Percentiles rank a stretch among this genome's conserved stretches.
Evolutionary conservation across 2,113 vertebrate species (phyloP).

Genomic region (Myanophis thanlyinensis): DNA sequence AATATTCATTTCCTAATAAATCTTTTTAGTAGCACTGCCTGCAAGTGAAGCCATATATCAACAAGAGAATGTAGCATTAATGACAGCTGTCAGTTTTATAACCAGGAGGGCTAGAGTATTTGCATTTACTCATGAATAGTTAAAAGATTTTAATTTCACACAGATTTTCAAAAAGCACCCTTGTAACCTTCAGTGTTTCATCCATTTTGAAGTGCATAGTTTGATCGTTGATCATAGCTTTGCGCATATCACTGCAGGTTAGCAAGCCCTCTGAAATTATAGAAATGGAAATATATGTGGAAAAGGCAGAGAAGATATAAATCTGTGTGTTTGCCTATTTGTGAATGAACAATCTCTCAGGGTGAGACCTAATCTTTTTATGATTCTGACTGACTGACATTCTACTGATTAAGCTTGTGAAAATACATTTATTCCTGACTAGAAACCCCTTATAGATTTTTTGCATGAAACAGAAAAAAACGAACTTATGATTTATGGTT

Average conservation of each 20-base stretch:
- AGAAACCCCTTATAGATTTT: neutral
- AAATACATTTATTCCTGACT: neutral
- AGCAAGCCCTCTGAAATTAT: neutral
- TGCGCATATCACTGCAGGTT: constrained; percentile 3
- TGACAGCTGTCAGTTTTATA: constrained; percentile 28
- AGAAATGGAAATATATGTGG: constrained; percentile 4
- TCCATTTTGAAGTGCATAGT: neutral
- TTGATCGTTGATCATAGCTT: constrained; percentile 32
- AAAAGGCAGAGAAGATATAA: neutral
- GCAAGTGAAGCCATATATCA: constrained; percentile 33
- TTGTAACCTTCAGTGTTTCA: constrained; percentile 5
- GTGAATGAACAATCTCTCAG: neutral
- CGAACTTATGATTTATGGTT: neutral
- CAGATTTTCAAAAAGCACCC: neutral
- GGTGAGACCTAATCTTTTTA: neutral
- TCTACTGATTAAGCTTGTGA: neutral
- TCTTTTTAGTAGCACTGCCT: neutral
- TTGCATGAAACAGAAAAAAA: neutral
- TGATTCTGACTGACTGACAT: neutral
- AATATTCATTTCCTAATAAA: constrained; percentile 9
- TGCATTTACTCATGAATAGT: constrained; percentile 33
- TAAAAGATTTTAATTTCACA: constrained; percentile 9
- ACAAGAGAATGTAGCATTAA: constrained; percentile 21
- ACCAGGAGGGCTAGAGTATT: constrained; percentile 38
- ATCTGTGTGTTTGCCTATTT: neutral